Evolutionary conservation across 2,888 invertebrate genomes (phyloP), one percentile per base, ranked within the genome.

Genomic region (Polydrusus cervinus): DNA sequence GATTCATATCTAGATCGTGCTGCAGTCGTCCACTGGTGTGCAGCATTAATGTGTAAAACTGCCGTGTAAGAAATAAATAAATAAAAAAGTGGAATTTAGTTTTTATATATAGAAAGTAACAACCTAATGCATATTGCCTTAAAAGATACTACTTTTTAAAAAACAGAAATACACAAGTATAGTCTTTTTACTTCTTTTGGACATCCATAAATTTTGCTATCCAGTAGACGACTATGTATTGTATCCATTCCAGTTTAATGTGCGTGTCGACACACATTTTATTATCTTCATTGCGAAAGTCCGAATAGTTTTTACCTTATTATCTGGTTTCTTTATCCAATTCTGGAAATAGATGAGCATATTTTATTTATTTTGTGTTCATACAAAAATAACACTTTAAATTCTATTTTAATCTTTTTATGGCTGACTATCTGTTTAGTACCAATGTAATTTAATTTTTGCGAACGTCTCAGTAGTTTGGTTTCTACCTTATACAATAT

Each of bases 211-310:
- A 51, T 51, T 51, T 51, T 51, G 51, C 51, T 51, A 51, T 51
- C 51, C 16, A 53, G 53, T 30, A 53, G 53, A 30, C 53, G 53
- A 53, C 30, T 25, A 25, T 53, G 30, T 53, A 53, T 53, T 53
- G n/a, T 53, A 53, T 30, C 53, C 53, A 53, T 53, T 53, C 30
- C 20, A 53, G 30, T 53, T 53, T 53, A 53, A 53, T 53, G 53
- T 53, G 53, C 53, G 53, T 53, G 53, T 53, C 53, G 30, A 53
- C 53, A 53, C 53, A 53, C 53, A 53, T 53, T 53, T 53, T 30
- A 53, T 53, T 53, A 53, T 53, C 53, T 53, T n/a, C 53, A 53
- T 53, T 53, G 53, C 53, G 53, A 30, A 53, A 53, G 53, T 30
- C 53, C 53, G 11, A 53, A 30, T 53, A 30, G n/a, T 53, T 53